These are phyloP conservation scores for Numenius arquata DNA, from an alignment of 2,113 vertebrate species.

Conservation along the genomic window DNA sequence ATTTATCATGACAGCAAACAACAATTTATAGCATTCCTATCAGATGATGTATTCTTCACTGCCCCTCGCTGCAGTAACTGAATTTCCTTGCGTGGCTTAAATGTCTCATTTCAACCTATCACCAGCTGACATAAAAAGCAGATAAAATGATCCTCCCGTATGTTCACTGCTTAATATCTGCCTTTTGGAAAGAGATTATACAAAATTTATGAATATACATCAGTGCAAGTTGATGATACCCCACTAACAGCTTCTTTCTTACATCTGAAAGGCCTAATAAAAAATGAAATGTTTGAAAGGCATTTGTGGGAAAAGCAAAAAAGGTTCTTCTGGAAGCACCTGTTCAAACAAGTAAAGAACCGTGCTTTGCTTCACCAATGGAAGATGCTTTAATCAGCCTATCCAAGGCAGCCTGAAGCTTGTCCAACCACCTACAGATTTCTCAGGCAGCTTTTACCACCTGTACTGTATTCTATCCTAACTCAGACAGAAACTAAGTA, in stretches of 20 bases:
- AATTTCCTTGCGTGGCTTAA: background rate
- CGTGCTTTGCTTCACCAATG: background rate
- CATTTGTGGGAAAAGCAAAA: background rate
- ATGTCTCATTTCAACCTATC: background rate
- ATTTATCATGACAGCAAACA: background rate
- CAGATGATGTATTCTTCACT: background rate
- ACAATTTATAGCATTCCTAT: background rate
- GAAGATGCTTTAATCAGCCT: background rate
- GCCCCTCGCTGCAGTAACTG: background rate
- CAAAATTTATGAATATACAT: background rate
- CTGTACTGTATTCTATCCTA: background rate
- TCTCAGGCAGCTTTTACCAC: background rate
- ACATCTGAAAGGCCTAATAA: background rate
- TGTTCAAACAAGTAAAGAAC: background rate
- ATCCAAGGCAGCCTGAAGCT: background rate
- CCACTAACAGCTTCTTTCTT: background rate
- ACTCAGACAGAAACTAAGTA: background rate
- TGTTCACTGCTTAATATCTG: background rate
- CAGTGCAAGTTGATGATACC: background rate
- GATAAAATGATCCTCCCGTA: background rate
- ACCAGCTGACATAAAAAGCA: background rate
- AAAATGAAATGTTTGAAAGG: background rate
- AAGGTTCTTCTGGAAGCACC: background rate
- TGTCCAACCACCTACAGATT: background rate
- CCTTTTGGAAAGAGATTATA: background rate